Base-by-base conservation (phyloP, 2,113 vertebrate species). In the Mastomys natalensis region DNA sequence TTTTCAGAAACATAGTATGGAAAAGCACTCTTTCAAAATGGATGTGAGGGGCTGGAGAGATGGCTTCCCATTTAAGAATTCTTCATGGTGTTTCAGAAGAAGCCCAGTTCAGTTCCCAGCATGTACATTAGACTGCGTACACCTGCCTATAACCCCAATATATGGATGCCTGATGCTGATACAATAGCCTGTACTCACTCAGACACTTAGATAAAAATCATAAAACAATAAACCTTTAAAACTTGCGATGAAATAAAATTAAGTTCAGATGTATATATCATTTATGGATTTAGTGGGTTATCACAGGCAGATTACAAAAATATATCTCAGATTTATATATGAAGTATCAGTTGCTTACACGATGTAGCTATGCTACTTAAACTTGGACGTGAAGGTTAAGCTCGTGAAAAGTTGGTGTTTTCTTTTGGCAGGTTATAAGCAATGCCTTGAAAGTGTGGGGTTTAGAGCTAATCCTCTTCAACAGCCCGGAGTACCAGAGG, bases 391-490 rank as follows among this genome's bases (percentile, higher is more conserved):
- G 72, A 95, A 72, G 51, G 6, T 97, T 97, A 96, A 82, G 95
- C 89, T 98, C 37, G 98, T 93, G 72, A 96, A 96, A 98, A 97
- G 73, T 98, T 96, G n/a, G 91, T 98, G 96, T 98, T 95, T 93
- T 91, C 76, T 89, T 91, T 96, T 98, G 76, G 87, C 98, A 99
- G 99, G 99, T 99, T 97, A 99, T 99, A 98, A 99, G 99, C 98
- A 99, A 99, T 98, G 99, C 99, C 96, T 99, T 99, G 97, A 99
- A 99, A 98, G 99, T 99, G 51, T 99, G 99, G 99, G 99, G 99
- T 95, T 99, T 99, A 99, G 99, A 99, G 97, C 98, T 99, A 97
- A 99, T 99, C 98, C 99, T 99, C 90, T 99, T 99, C 98, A 99
- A 99, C 99, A 99, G 99, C 96, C 99, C 99, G 96, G 99, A 99